Evolutionary conservation across 2,797 vertebrate species (phyloP), one percentile per base, ranked within the genome.

Genomic region (Lacerta viridis): DNA sequence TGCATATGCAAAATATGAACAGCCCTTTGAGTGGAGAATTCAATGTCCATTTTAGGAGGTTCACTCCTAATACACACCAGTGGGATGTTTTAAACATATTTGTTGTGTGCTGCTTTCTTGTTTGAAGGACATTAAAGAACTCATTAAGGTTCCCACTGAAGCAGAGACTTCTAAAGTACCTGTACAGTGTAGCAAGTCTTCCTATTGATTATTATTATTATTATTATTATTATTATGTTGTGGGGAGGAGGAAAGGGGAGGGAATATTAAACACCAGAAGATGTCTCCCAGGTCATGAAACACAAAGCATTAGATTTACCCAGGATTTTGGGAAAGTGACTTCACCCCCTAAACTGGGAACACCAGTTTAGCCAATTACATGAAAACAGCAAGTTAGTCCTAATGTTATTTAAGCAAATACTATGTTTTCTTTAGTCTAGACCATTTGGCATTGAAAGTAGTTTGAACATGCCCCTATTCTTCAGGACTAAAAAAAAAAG

Each of bases 1-100:
- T 93, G 74, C 93, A 94, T 94, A 84, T 85, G 43, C 88, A 92
- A 88, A 93, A 86, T 80, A 91, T 64, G 84, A 91, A 46, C 82
- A 91, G 80, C 11, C 0, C 1, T 78, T 69, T 61, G 6, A 88
- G 29, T 80, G 80, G 84, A 87, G 78, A 85, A 90, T 85, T 84
- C n/a, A 39, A 20, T 78, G 41, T 92, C 69, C 25, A 1, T 69
- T 94, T 93, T 84, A 91, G 55, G 84, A 86, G 90, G 77, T 36
- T 4, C 10, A 46, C 74, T 6, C 33, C 66, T 87, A 89, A 87
- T 87, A 84, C 27, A 81, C 1, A 39, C 69, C 17, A 8, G 7
- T 88, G 43, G 86, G 15, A 80, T 71, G 6, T 89, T 84, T 89
- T 84, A 86, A 94, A 93, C 87, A 89, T 91, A 88, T 88, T 85